Percentiles rank a stretch among this genome's conserved stretches.
phyloP scores from a whole-genome alignment of 2,113 vertebrate genomes.

The Embiotoca jacksoni region DNA sequence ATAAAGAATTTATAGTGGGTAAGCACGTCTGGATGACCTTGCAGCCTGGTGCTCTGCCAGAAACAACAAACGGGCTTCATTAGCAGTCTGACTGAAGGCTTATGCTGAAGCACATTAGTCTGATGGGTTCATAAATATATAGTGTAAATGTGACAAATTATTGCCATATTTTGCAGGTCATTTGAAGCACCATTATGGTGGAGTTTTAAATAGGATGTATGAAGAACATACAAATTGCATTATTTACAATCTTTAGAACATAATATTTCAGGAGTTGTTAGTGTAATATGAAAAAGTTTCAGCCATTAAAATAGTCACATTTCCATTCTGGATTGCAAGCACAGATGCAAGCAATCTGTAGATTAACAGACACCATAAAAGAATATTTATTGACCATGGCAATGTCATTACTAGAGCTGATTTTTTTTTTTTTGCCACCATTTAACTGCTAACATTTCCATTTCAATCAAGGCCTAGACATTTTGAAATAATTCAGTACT shows the following conservation, averaged over 20 bases:
- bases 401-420: background rate
- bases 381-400: background rate
- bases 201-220: constrained; percentile 12
- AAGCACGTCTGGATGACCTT: constrained; percentile 44
- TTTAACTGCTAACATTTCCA: background rate
- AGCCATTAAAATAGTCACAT: background rate
- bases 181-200: background rate
- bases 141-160: constrained; percentile 47
- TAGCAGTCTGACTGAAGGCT: constrained; percentile 52
- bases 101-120: constrained; percentile 59
- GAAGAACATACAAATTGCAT: background rate
- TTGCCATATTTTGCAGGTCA: constrained; percentile 22
- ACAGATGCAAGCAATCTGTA: background rate
- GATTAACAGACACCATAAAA: constrained; percentile 1
- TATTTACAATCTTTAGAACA: background rate
- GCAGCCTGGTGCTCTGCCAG: constrained; percentile 51
- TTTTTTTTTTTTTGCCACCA: background rate
- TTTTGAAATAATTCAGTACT: too few species aligned
- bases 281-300: background rate
- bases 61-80: constrained; percentile 67
- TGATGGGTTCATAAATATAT: constrained; percentile 65
- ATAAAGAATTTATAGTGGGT: constrained; percentile 47
- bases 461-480: background rate
- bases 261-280: background rate
- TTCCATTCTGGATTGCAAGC: background rate